Conservation (phyloP, 2,797 vertebrate genomes). For the Macroramphosus scolopax region DNA sequence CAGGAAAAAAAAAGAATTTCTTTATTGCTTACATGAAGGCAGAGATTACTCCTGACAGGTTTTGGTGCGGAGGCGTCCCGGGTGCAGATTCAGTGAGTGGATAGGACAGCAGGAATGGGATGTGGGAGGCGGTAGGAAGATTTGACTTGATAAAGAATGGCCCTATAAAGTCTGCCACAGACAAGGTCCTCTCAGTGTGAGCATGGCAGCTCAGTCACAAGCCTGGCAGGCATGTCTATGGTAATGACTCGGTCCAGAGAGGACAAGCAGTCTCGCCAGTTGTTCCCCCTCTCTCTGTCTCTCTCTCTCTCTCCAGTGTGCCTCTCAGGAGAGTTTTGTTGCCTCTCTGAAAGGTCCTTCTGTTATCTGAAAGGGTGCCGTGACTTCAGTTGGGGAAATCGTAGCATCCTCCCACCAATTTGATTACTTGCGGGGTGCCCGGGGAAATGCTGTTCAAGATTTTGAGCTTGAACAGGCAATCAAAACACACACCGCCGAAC, state of each 20-base stretch:
- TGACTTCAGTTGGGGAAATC: slow-evolving; percentile 38
- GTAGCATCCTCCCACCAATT: slow-evolving; percentile 45
- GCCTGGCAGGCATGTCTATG: slow-evolving; percentile 64
- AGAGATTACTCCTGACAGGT: no score
- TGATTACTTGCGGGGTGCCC: slow-evolving; percentile 30
- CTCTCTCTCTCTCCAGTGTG: slow-evolving; percentile 22
- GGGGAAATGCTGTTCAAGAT: slow-evolving; percentile 13
- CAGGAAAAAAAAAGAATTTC: no score
- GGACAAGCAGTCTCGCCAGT: slow-evolving; percentile 47
- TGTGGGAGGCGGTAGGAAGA: slow-evolving; percentile 22
- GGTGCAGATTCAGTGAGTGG: slow-evolving; percentile 7
- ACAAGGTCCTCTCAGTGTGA: slow-evolving; percentile 72
- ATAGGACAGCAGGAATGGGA: slow-evolving; percentile 2
- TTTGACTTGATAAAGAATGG: slow-evolving; percentile 58
- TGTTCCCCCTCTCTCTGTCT: slow-evolving; percentile 40
- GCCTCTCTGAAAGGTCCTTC: slow-evolving; percentile 59
- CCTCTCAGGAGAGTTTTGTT: slow-evolving; percentile 20
- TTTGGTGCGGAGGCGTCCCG: no score
- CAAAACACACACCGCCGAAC: no score
- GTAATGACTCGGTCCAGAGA: slow-evolving; percentile 63
- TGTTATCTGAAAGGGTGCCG: slow-evolving; percentile 49
- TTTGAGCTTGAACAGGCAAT: no score
- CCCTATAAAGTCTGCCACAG: slow-evolving; percentile 50
- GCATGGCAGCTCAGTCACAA: slow-evolving; percentile 61
- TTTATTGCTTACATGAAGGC: no score